phyloP scores from a whole-genome alignment of 1,140 invertebrate genomes.

The Conus ventricosus region DNA sequence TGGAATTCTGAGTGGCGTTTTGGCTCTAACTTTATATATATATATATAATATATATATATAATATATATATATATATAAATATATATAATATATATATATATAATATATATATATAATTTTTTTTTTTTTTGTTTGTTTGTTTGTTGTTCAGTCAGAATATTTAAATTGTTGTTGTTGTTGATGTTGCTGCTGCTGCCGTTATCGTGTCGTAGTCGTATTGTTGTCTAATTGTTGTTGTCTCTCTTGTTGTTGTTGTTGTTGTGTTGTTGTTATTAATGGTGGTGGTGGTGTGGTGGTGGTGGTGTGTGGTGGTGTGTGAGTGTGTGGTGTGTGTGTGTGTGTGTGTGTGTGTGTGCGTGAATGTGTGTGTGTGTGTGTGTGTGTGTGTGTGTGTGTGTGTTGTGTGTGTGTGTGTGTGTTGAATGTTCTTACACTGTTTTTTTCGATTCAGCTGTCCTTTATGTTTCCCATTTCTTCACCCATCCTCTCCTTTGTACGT shows the following conservation, averaged over 20 bases:
- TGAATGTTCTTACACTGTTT: neutral
- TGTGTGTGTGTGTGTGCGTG: slow-evolving; percentile 6
- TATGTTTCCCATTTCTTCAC: no score
- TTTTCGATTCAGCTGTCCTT: neutral
- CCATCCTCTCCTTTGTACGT: neutral
- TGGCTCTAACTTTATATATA: no score
- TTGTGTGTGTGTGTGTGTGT: neutral
- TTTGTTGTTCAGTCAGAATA: no score
- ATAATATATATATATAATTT: no score
- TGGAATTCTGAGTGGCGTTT: no score
- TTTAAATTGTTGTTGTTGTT: neutral
- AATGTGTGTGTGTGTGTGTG: neutral
- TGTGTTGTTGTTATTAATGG: neutral
- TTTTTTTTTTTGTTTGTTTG: no score
- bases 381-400: neutral
- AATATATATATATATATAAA: no score
- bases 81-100: no score
- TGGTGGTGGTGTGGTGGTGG: neutral
- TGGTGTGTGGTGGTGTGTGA: neutral
- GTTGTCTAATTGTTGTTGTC: neutral
- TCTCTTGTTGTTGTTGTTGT: neutral
- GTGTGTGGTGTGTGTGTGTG: slow-evolving; percentile 9
- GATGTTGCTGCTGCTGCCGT: neutral
- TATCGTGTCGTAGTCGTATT: neutral
- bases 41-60: no score